Percentiles rank a stretch among this genome's conserved stretches.
Conservation (phyloP, 2,888 invertebrate genomes). For the Rotaria magnacalcarata region DNA sequence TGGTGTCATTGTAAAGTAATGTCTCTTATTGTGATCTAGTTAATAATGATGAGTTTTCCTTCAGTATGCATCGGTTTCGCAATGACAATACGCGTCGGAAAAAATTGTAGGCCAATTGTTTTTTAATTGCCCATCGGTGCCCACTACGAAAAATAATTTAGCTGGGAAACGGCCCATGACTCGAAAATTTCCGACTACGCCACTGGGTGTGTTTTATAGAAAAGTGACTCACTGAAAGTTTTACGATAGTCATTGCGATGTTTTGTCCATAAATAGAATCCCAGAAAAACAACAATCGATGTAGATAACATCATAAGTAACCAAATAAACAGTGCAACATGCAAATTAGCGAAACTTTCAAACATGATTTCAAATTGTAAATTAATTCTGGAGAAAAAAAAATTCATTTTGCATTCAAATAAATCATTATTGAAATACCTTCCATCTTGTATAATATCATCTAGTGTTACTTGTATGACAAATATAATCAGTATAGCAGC, state of each 20-base stretch:
- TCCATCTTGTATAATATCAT: conserved; percentile 40
- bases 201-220: too few species aligned
- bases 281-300: conserved; percentile 38
- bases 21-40: too few species aligned
- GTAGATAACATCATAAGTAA: conserved; percentile 40
- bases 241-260: neutral
- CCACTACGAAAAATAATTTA: too few species aligned
- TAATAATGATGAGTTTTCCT: too few species aligned
- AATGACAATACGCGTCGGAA: too few species aligned
- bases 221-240: neutral
- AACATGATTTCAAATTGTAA: conserved; percentile 42
- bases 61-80: too few species aligned
- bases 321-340: conserved; percentile 38
- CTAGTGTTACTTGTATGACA: conserved; percentile 34
- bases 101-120: too few species aligned
- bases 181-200: too few species aligned
- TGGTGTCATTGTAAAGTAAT: too few species aligned
- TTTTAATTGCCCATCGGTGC: too few species aligned
- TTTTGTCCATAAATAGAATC: conserved; percentile 33
- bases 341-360: conserved; percentile 36
- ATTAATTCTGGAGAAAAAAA: conserved; percentile 25
- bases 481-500: conserved; percentile 39
- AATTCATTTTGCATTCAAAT: neutral
- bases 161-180: too few species aligned
- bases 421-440: conserved; percentile 5